Evolutionary conservation across 2,113 vertebrate species (phyloP).

Genomic region (Nematolebias whitei): DNA sequence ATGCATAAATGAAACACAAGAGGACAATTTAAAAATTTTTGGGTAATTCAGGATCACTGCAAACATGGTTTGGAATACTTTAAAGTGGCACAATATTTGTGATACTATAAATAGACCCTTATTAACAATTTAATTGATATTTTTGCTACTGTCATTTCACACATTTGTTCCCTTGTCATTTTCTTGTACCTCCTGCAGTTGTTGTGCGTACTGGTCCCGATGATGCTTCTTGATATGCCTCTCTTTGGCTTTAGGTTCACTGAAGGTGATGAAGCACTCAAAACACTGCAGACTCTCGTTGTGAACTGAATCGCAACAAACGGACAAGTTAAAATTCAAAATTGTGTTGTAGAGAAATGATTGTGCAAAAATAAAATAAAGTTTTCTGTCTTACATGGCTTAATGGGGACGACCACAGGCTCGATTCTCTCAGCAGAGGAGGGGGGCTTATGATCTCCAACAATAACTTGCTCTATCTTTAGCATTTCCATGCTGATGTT

Average conservation of each 20-base stretch:
- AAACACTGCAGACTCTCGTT: constrained; percentile 81
- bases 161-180: not conserved
- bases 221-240: constrained; percentile 82
- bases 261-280: constrained; percentile 82
- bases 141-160: not conserved
- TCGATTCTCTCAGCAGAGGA: constrained; percentile 48
- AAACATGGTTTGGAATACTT: too few species aligned
- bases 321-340: not conserved
- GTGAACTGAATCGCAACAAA: constrained; percentile 63
- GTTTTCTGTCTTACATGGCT: constrained; percentile 39
- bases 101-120: too few species aligned
- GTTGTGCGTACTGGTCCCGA: constrained; percentile 77
- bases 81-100: too few species aligned
- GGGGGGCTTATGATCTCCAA: constrained; percentile 58
- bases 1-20: too few species aligned
- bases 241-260: constrained; percentile 76
- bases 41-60: too few species aligned
- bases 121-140: too few species aligned
- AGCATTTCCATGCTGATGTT: constrained; percentile 64
- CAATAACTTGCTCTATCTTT: constrained; percentile 74
- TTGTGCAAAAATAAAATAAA: not conserved
- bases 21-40: too few species aligned
- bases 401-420: constrained; percentile 32
- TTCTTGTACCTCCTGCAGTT: constrained; percentile 72
- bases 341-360: not conserved